Percentiles rank a stretch among this genome's conserved stretches.
phyloP scores from a whole-genome alignment of 2,113 vertebrate species.

The Limnothrissa miodon region DNA sequence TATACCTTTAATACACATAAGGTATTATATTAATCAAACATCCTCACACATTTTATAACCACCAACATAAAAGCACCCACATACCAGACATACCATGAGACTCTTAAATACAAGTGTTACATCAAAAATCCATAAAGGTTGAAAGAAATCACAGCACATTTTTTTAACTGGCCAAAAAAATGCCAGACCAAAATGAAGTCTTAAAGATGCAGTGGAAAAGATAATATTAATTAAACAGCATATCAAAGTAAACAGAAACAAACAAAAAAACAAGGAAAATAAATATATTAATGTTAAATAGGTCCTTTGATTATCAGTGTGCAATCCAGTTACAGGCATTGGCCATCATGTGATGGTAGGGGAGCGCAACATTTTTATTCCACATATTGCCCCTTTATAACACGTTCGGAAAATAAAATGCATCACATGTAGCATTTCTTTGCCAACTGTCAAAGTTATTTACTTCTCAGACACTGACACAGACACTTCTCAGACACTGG shows the following conservation, averaged over 20 bases:
- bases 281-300: slow-evolving; percentile 6
- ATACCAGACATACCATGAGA: neutral
- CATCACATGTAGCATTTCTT: neutral
- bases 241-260: too few species aligned
- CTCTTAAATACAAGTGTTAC: neutral
- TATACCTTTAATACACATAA: neutral
- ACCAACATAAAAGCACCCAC: neutral
- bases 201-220: neutral
- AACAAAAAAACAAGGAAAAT: neutral
- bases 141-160: neutral
- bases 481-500: neutral
- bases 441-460: neutral
- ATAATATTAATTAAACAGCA: neutral
- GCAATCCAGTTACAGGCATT: neutral
- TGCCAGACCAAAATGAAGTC: neutral
- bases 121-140: neutral
- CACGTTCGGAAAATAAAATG: neutral
- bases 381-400: neutral
- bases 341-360: neutral
- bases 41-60: neutral
- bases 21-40: neutral
- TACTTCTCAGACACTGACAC: neutral
- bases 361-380: neutral
- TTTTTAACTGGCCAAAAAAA: neutral
- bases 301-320: slow-evolving; percentile 13